Evolutionary conservation across 2,888 invertebrate genomes (phyloP), one percentile per base, ranked within the genome.

Genomic region (Agrochola litura): DNA sequence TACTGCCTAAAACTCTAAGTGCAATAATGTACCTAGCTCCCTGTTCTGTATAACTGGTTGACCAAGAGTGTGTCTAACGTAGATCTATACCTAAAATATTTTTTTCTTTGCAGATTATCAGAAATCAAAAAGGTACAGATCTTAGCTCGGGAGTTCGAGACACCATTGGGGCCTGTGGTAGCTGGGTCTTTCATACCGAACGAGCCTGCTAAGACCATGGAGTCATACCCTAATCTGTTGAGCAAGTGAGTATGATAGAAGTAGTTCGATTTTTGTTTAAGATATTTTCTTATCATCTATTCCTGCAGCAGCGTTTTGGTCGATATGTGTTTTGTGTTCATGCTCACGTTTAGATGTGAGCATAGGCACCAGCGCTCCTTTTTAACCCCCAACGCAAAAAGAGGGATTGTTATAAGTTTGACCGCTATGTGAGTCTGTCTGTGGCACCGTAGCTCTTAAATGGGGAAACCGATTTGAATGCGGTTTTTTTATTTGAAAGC

Each of bases 91-190:
- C 1, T 37, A n/a, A 10, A 16, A 3, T 16, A 3, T 1, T 41
- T n/a, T 10, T 41, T 61, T 68, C 6, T 46, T 76, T 37, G 19
- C 94, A 97, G 97, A 73, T 94, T 98, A 90, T 97, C 97, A 79
- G 98, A 98, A 90, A 97, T 98, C 89, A 97, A 98, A 93, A 97
- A 97, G 86, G 97, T 97, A 67, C 97, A 97, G 84, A 97, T 97
- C 75, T 92, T 97, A 66, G 97, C 97, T 6, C 97, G 98, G 37
- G 97, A 98, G 90, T 99, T 98, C 94, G 98, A 98, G 89, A 98
- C 98, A n/a, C 98, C 98, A 12, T 98, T 98, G 89, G 99, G 99
- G 1, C 99, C 99, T 6, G 97, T 98, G 54, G 98, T 99, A 49
- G 99, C 99, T 90, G 98, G 98, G 49, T 97, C 98, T 71, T 98